Base-by-base conservation (phyloP, 2,113 vertebrate species). In the Trinectes maculatus region DNA sequence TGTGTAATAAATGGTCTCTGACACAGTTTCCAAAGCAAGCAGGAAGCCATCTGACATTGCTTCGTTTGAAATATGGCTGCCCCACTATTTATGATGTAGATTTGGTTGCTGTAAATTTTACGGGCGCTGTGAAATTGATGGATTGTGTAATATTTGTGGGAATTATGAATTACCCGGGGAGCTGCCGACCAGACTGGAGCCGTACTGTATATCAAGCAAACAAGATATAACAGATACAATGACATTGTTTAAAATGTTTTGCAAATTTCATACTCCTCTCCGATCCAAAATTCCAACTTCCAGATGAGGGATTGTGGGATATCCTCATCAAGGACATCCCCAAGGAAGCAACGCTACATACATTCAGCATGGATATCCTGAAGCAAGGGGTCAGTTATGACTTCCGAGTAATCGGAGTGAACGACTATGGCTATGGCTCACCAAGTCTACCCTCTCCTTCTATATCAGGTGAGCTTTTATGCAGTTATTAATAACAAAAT, bases 291-390 rank as follows among this genome's bases (percentile, higher is more conserved):
- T 40, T 18, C 5, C 25, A 4, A 56, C 53, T 86, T 60, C 8
- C 91, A 99, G 97, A 99, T 0, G 97, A 99, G 74, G 97, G 97
- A 2, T 90, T 99, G 36, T 99, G 97, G 97, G 97, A 99, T 75
- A 96, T 99, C 79, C 92, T 99, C 70, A 98, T 98, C 90, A 98
- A 97, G 60, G 97, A 99, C 89, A 97, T 99, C 80, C 96, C 97
- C 39, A 96, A 96, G 82, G 96, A 98, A 73, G 97, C 96, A 74
- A 98, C 95, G 3, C 96, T 97, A 6, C 97, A 98, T 79, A 98
- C 97, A 0, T 98, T 99, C 88, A 96, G 92, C 91, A 96, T 94
- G 93, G 96, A 98, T 70, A 94, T 97, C 72, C 93, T 99, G 60
- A 98, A 95, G 85, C 96, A 95, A 15, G 97, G 97, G 0, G 94